A percentile compares a stretch with the other conserved stretches of the same genome.
Evolutionary conservation across 2,113 vertebrate genomes (phyloP).

Genomic region (Epinephelus cyanopodus): DNA sequence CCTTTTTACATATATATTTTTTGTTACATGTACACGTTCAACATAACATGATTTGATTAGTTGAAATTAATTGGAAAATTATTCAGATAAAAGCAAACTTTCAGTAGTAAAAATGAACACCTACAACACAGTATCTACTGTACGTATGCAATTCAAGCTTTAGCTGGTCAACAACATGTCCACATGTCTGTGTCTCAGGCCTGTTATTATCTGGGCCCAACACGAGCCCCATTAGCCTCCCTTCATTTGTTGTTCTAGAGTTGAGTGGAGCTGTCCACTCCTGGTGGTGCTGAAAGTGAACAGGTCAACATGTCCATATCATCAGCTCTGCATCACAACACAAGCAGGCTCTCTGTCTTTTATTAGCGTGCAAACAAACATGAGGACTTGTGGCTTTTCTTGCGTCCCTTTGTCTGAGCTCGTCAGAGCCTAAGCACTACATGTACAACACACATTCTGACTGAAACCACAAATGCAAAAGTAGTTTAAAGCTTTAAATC

Average conservation of each 20-base stretch:
- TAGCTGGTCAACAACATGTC: conserved; percentile 8
- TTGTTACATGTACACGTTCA: no score
- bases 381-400: conserved; percentile 43
- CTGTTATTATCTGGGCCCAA: conserved; percentile 35
- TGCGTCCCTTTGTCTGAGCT: conserved; percentile 28
- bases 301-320: conserved; percentile 5
- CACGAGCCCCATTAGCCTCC: conserved; percentile 17
- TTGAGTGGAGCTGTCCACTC: conserved; percentile 66
- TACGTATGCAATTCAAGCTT: background rate
- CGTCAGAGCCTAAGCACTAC: conserved; percentile 18
- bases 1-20: no score
- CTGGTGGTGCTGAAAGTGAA: conserved; percentile 68
- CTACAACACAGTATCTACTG: background rate
- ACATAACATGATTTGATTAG: no score
- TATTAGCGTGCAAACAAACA: conserved; percentile 12
- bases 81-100: conserved; percentile 4
- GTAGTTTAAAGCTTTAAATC: background rate
- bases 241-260: conserved; percentile 26
- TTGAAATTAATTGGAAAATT: background rate
- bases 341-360: background rate
- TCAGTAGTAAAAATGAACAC: background rate
- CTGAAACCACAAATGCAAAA: conserved; percentile 14
- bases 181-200: conserved; percentile 6
- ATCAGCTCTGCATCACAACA: background rate
- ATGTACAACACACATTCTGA: background rate